phyloP scores from a whole-genome alignment of 2,113 vertebrate species.

The Okapia johnstoni region DNA sequence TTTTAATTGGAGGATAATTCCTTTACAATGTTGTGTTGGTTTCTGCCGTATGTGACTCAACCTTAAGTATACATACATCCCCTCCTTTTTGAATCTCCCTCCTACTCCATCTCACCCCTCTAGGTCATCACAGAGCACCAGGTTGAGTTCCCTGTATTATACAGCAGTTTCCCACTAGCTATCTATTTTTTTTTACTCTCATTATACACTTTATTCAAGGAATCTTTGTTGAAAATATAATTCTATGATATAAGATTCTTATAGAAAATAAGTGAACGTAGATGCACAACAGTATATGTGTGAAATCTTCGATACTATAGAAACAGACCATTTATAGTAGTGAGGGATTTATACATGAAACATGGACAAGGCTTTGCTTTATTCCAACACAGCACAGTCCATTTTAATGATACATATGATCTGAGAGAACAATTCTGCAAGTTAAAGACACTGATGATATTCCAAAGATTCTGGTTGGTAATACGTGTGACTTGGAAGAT shows the following conservation, averaged over 20 bases:
- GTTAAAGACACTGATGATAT: background rate
- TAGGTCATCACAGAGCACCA: background rate
- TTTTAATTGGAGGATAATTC: background rate
- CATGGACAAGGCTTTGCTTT: background rate
- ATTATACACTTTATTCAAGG: background rate
- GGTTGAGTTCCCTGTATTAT: background rate
- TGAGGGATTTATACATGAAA: background rate
- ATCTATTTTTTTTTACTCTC: background rate
- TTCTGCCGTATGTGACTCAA: background rate
- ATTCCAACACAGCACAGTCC: background rate
- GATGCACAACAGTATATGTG: background rate
- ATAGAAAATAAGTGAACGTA: background rate
- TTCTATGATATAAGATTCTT: background rate
- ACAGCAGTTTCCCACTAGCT: background rate
- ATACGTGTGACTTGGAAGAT: background rate
- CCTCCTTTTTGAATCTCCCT: background rate
- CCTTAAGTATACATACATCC: background rate
- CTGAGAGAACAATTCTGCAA: background rate
- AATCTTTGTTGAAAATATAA: background rate
- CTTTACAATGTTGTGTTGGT: background rate
- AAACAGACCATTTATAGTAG: background rate
- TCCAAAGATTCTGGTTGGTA: background rate
- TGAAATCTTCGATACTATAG: background rate
- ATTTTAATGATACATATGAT: background rate
- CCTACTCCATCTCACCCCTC: background rate